Base-by-base conservation (phyloP, 1,140 invertebrate genomes). In the Bombus picipes region DNA sequence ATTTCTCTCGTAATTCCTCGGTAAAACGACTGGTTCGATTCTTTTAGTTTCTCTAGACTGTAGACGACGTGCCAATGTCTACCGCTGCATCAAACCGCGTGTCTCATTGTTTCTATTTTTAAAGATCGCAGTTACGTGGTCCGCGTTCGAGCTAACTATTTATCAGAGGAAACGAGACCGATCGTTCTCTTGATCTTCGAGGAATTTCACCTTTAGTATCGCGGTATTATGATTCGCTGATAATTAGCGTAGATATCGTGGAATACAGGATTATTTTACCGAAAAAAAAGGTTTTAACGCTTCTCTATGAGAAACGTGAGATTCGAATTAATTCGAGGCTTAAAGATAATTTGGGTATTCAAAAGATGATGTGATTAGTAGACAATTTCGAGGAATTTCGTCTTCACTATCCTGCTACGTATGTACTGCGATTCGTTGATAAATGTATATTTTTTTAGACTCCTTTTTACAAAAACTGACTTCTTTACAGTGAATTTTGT, bases 51-150 rank as follows among this genome's bases (percentile, higher is more conserved):
- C 59, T 62, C 28, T 62, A 62, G 59, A 65, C 70, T 28, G 25
- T 39, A 22, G 72, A 83, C 71, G 39, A 41, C 57, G 32, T 53
- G 71, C 57, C 32, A 62, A 13, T 25, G 41, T 47, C 81, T 74
- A 5, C 47, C 12, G 25, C 37, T 34, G 25, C 71, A 37, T 82
- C 47, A 75, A 75, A 82, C 57, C 66, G 68, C 28, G 28, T 57
- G 41, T 80, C 43, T 77, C 57, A 65, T 65, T 65, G 81, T 74
- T 75, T 82, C 32, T 57, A 81, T 81, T 57, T 72, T 72, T 47
- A 71, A 81, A 37, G 43, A 57, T 22, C 65, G 22, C 22, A 53
- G 34, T 70, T 71, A 62, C 57, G 75, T 41, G 57, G 57, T 62
- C 32, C 18, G 18, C 8, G 37, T 3, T 22, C 75, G 9, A 22